A percentile compares a stretch with the other conserved stretches of the same genome.
Evolutionary conservation across 2,888 invertebrate species (phyloP).

Genomic region (Eristalis pertinax): DNA sequence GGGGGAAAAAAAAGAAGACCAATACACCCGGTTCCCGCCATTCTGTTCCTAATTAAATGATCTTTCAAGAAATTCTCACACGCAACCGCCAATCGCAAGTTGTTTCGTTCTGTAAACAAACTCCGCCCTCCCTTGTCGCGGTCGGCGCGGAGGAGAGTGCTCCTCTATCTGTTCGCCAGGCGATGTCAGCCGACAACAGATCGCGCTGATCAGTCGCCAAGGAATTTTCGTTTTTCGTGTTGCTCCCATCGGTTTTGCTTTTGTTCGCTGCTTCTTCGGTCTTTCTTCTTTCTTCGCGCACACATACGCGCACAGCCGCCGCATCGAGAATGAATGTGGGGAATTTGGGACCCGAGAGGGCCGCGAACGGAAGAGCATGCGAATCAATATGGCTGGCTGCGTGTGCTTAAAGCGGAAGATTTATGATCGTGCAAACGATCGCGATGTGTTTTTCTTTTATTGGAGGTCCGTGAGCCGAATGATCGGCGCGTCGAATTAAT

Average conservation of each 20-base stretch:
- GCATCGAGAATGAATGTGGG: not conserved
- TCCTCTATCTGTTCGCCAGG: conserved; percentile 2
- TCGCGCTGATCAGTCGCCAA: conserved; percentile 67
- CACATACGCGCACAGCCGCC: conserved; percentile 46
- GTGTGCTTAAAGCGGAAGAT: conserved; percentile 65
- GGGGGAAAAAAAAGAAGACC: not conserved
- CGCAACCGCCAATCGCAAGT: conserved; percentile 72
- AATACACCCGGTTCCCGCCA: conserved; percentile 61
- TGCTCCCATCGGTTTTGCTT: conserved; percentile 6
- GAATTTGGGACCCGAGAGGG: not conserved
- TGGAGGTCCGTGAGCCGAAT: conserved; percentile 53
- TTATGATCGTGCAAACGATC: conserved; percentile 62
- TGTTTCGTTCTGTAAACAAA: conserved; percentile 68
- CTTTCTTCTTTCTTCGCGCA: conserved; percentile 15
- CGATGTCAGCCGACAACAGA: conserved; percentile 55
- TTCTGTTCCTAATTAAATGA: conserved; percentile 71
- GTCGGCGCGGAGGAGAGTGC: conserved; percentile 5
- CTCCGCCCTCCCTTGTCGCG: conserved; percentile 56
- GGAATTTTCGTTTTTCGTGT: conserved; percentile 28
- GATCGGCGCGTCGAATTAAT: conserved; percentile 53
- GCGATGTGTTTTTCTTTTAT: conserved; percentile 65
- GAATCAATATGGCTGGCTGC: conserved; percentile 70
- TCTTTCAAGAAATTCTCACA: conserved; percentile 71
- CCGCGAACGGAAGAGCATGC: conserved; percentile 1
- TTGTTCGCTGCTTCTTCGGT: conserved; percentile 15